Evolutionary conservation across 2,113 vertebrate species (phyloP).

Genomic region (Grallaria varia): DNA sequence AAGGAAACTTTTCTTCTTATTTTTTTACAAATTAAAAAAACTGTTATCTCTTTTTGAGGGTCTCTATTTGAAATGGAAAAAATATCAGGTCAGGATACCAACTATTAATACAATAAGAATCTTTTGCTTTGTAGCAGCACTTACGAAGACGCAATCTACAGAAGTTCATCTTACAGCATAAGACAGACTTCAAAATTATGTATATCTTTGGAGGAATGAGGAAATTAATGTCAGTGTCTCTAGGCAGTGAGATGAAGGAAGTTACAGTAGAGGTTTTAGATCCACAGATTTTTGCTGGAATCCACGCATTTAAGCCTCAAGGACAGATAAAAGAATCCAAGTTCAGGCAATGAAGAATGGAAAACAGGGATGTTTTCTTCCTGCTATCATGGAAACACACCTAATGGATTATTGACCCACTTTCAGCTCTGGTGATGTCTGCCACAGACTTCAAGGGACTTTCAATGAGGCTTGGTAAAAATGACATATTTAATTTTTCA

Average conservation of each 20-base stretch:
- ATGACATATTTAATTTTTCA: neutral
- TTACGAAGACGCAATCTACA: neutral
- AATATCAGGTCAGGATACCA: neutral
- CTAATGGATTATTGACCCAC: neutral
- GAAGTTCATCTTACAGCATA: neutral
- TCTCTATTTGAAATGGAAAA: neutral
- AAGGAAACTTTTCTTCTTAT: constrained; percentile 10
- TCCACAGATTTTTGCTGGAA: neutral
- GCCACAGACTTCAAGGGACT: neutral
- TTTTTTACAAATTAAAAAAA: constrained; percentile 32
- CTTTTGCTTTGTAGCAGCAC: neutral
- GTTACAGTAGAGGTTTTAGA: neutral
- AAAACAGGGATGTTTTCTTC: neutral
- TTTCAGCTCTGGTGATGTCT: neutral
- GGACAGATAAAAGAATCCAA: neutral
- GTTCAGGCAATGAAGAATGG: neutral
- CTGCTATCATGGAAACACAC: neutral
- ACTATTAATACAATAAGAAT: neutral
- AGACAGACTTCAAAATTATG: neutral
- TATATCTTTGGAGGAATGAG: neutral
- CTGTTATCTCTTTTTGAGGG: neutral
- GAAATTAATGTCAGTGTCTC: neutral
- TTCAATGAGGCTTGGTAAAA: neutral
- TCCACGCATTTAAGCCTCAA: neutral
- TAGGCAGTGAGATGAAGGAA: neutral